These are phyloP conservation scores for Harpalus rufipes DNA, from an alignment of 2,888 invertebrate species.

Conservation along the genomic window DNA sequence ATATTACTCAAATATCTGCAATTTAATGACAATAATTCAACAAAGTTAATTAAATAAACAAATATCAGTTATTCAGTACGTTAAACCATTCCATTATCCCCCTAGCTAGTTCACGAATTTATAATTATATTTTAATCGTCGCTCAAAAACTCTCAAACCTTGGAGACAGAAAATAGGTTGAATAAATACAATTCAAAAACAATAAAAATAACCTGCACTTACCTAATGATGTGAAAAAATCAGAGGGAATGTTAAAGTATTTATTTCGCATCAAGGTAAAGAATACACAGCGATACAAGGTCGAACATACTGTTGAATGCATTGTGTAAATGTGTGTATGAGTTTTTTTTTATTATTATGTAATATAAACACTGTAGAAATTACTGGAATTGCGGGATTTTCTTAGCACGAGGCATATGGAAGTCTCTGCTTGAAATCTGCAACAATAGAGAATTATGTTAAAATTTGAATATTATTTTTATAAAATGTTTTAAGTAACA, in stretches of 20 bases:
- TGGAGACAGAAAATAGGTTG: neutral
- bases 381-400: neutral
- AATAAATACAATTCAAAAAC: constrained; percentile 24
- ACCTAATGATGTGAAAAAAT: constrained; percentile 41
- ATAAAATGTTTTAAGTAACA: neutral
- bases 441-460: neutral
- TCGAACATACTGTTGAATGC: neutral
- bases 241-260: constrained; percentile 24
- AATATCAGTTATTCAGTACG: no score
- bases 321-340: constrained; percentile 2
- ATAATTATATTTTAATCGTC: constrained; percentile 13
- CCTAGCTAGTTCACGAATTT: neutral
- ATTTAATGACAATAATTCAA: no score
- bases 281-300: constrained; percentile 47
- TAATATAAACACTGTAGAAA: neutral
- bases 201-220: constrained; percentile 26
- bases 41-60: no score
- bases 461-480: neutral
- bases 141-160: neutral
- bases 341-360: constrained; percentile 37
- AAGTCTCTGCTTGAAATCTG: neutral
- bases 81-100: no score
- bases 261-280: constrained; percentile 46
- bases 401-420: neutral
- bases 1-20: no score